Conservation (phyloP, 1,140 invertebrate species). For the Chionoecetes opilio region DNA sequence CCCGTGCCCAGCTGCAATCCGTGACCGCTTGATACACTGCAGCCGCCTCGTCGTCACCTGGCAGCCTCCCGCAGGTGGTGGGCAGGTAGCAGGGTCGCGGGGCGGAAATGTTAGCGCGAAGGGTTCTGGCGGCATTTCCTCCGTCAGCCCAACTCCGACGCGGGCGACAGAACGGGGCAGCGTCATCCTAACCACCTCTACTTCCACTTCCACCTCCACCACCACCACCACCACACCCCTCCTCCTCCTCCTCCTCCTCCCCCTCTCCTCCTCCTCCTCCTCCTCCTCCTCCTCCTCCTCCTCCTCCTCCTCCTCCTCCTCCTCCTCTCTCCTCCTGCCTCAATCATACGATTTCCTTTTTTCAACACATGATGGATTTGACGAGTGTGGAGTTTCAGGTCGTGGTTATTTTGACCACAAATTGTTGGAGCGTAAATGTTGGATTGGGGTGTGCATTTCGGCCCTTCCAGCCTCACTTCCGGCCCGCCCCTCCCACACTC, state of each 20-base stretch:
- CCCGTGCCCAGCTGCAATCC: background rate
- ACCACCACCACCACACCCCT: background rate
- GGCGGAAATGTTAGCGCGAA: background rate
- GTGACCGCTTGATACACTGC: background rate
- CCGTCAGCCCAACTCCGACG: background rate
- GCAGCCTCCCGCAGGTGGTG: background rate
- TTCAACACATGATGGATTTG: too few species aligned
- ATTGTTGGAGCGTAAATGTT: background rate
- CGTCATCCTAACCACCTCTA: background rate
- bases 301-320: background rate
- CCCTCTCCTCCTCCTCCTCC: background rate
- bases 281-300: background rate
- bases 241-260: background rate
- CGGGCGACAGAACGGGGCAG: background rate
- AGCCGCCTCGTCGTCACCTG: background rate
- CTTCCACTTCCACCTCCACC: background rate
- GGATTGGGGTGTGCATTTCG: background rate
- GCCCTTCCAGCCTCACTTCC: background rate
- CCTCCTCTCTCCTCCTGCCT: background rate
- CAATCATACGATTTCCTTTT: too few species aligned
- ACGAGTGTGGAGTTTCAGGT: background rate
- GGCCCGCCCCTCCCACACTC: background rate
- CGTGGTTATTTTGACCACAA: constrained; percentile 16
- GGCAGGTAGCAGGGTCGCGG: background rate
- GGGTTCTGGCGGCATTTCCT: constrained; percentile 12